Base-by-base conservation (phyloP, 2,797 vertebrate genomes). In the Myotis daubentonii region DNA sequence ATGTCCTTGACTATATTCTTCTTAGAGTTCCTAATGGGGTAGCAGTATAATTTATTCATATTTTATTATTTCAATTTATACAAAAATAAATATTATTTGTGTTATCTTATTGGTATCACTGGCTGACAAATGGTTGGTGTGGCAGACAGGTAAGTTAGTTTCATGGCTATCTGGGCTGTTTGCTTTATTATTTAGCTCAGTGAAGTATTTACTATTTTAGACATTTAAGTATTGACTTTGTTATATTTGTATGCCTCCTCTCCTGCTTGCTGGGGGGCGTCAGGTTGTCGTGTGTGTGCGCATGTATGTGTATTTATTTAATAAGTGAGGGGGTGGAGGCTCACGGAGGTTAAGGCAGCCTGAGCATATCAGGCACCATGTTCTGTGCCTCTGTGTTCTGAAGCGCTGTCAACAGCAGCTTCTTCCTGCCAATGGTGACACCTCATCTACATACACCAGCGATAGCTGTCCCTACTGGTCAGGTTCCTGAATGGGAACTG, bases 31-130 rank as follows among this genome's bases (percentile, higher is more conserved):
- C n/a, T 89, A 85, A 71, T 13, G 84, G 71, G 91, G 47, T 93
- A 84, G 8, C 22, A 96, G 49, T 72, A 79, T 60, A 93, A 66
- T 36, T 85, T 62, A 74, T 53, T 83, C 83, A 72, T 22, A 80
- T 79, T 97, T 93, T 94, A 89, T 66, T 12, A 3, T 80, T 89
- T 36, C 81, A 88, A 89, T 95, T 93, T 84, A 89, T 70, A 87
- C 49, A 79, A 81, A 92, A 93, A 87, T n/a, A 93, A 84, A 87
- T 94, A 75, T 83, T 87, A 85, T 81, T 94, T 49, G 41, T 78
- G 33, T 88, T 88, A 53, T 60, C 16, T 60, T 51, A 36, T 87
- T 84, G 49, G n/a, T 30, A 92, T 84, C 44, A 68, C 20, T 93
- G 65, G 28, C 68, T 90, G 25, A 87, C 36, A 95, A 53, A 83